A percentile compares a stretch with the other conserved stretches of the same genome.
Conservation (phyloP, 2,888 invertebrate species). For the Drosophila birchii region DNA sequence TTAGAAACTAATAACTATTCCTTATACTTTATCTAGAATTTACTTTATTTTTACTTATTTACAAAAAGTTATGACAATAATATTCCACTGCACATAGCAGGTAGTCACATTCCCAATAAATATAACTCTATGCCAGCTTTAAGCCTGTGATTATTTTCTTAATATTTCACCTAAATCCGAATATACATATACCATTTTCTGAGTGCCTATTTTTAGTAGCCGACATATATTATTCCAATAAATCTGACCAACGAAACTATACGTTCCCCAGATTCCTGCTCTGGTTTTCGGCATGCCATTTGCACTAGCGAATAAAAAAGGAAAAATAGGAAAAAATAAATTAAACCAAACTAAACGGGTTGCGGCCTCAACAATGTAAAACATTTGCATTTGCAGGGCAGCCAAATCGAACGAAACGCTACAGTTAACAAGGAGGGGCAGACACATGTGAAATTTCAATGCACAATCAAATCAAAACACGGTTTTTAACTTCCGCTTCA, state of each 20-base stretch:
- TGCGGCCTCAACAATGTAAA: slow-evolving; percentile 61
- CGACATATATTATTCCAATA: slow-evolving; percentile 7
- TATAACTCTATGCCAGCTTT: not conserved
- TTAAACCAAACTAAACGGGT: slow-evolving; percentile 53
- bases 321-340: slow-evolving; percentile 37
- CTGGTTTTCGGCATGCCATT: slow-evolving; percentile 21
- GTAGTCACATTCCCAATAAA: not conserved
- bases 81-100: not conserved
- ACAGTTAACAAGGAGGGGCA: slow-evolving; percentile 37
- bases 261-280: slow-evolving; percentile 22
- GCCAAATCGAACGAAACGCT: slow-evolving; percentile 48
- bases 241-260: slow-evolving; percentile 11
- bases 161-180: not conserved
- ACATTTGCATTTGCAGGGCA: slow-evolving; percentile 62
- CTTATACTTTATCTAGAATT: not conserved
- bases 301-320: slow-evolving; percentile 24
- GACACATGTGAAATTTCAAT: slow-evolving; percentile 60
- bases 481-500: slow-evolving; percentile 78
- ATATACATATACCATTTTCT: not conserved
- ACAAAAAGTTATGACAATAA: not conserved
- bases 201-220: not conserved
- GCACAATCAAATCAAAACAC: slow-evolving; percentile 79
- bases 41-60: not conserved
- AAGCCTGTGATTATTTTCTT: not conserved
- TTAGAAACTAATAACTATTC: not conserved